Evolutionary conservation across 2,113 vertebrate genomes (phyloP).

Genomic region (Xenopus laevis): DNA sequence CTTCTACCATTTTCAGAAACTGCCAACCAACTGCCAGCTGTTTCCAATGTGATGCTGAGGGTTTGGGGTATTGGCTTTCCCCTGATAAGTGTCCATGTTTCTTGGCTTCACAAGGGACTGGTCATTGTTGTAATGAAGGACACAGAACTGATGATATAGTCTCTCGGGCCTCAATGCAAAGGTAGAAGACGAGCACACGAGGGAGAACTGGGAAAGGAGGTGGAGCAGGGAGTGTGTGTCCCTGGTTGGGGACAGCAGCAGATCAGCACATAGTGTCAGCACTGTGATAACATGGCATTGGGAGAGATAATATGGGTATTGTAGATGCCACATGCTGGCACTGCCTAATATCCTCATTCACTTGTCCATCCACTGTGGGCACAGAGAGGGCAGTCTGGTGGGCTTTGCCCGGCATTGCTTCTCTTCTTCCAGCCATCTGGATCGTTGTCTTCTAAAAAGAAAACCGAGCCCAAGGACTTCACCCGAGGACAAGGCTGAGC

Average conservation of each 20-base stretch:
- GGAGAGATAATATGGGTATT: conserved; percentile 35
- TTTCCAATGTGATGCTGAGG: not conserved
- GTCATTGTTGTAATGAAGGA: not conserved
- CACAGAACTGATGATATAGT: not conserved
- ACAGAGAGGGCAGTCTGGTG: conserved; percentile 4
- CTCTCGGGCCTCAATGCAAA: not conserved
- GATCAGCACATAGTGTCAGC: conserved; percentile 2
- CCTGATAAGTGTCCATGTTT: no score
- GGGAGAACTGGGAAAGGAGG: conserved; percentile 2
- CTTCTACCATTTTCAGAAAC: no score
- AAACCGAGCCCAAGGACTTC: conserved; percentile 1
- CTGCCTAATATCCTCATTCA: conserved; percentile 35
- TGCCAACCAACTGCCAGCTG: not conserved
- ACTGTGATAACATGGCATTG: conserved; percentile 3
- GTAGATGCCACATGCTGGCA: conserved; percentile 43
- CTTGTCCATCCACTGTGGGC: conserved; percentile 30
- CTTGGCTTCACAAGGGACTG: no score
- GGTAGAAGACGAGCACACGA: conserved; percentile 1
- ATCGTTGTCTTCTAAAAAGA: conserved; percentile 1
- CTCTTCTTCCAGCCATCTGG: conserved; percentile 14
- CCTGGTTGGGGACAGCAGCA: conserved; percentile 35
- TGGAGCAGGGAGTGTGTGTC: conserved; percentile 17
- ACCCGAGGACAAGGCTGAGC: conserved; percentile 38
- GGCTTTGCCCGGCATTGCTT: conserved; percentile 8
- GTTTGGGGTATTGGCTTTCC: not conserved